Conservation (phyloP, 2,113 vertebrate species). For the Apaloderma vittatum region DNA sequence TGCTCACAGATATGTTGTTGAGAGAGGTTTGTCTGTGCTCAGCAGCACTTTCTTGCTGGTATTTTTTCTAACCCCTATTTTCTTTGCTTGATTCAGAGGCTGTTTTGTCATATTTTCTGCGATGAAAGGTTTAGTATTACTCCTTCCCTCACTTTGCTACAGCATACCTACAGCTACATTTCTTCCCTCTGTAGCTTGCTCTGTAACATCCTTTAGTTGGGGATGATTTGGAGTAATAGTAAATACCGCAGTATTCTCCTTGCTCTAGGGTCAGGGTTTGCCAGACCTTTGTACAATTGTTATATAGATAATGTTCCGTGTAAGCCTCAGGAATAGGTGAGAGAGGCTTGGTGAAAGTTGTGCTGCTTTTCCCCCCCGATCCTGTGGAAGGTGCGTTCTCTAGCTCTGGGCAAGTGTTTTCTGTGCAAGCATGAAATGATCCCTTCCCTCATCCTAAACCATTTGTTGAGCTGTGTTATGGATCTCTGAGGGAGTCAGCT, state of each 20-base stretch:
- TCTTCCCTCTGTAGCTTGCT: conserved; percentile 18
- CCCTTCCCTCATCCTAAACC: not conserved
- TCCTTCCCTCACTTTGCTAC: not conserved
- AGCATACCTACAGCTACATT: not conserved
- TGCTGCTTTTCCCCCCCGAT: not conserved
- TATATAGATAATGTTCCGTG: not conserved
- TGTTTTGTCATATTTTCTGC: conserved; percentile 26
- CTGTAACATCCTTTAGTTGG: not conserved
- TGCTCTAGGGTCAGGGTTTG: not conserved
- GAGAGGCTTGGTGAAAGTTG: not conserved
- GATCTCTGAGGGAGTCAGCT: not conserved
- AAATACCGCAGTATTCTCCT: not conserved
- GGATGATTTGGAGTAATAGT: not conserved
- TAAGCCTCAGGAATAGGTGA: not conserved
- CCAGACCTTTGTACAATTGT: not conserved
- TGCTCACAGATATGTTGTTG: not conserved
- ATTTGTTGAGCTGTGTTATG: not conserved
- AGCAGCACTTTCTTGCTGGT: conserved; percentile 24
- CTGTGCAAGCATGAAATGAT: not conserved
- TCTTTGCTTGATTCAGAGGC: conserved; percentile 17
- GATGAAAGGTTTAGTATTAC: conserved; percentile 45
- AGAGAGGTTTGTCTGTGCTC: not conserved
- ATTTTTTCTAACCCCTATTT: conserved; percentile 32
- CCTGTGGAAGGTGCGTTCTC: not conserved
- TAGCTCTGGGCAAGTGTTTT: not conserved